Conservation (phyloP, 2,888 invertebrate genomes). For the Drosophila incognita region DNA sequence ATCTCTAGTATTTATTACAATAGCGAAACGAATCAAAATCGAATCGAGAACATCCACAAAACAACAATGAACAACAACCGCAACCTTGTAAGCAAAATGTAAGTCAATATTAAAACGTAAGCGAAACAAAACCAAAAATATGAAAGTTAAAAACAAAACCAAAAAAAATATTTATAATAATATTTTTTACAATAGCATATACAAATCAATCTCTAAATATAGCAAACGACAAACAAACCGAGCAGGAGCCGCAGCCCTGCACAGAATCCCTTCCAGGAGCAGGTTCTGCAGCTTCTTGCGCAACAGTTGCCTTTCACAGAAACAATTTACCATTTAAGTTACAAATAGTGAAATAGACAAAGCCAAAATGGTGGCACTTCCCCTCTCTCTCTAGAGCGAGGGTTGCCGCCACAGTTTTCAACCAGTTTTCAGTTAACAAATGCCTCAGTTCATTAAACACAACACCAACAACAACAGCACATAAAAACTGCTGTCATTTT, state of each 20-base stretch:
- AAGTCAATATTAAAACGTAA: constrained; percentile 65
- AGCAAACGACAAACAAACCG: constrained; percentile 79
- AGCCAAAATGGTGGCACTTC: constrained; percentile 55
- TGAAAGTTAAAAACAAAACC: constrained; percentile 4
- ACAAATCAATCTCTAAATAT: constrained; percentile 72
- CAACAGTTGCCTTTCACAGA: constrained; percentile 79
- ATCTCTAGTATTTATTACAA: constrained; percentile 65
- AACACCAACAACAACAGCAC: constrained; percentile 51
- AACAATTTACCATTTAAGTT: constrained; percentile 80
- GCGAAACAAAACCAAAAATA: constrained; percentile 38
- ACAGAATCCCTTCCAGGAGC: constrained; percentile 20
- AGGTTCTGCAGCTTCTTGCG: constrained; percentile 56
- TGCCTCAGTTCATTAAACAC: constrained; percentile 61
- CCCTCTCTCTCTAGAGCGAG: constrained; percentile 10
- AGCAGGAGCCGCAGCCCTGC: constrained; percentile 55
- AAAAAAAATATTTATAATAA: constrained; percentile 73
- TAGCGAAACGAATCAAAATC: constrained; percentile 69
- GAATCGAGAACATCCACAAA: constrained; percentile 50
- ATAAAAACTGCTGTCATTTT: constrained; percentile 40
- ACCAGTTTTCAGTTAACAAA: constrained; percentile 72
- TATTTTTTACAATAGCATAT: constrained; percentile 81
- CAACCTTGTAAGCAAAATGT: constrained; percentile 66
- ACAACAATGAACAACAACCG: constrained; percentile 52
- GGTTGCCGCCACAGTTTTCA: constrained; percentile 59
- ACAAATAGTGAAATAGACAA: constrained; percentile 76